Conservation (phyloP, 2,888 invertebrate genomes). For the Geotrupes spiniger region DNA sequence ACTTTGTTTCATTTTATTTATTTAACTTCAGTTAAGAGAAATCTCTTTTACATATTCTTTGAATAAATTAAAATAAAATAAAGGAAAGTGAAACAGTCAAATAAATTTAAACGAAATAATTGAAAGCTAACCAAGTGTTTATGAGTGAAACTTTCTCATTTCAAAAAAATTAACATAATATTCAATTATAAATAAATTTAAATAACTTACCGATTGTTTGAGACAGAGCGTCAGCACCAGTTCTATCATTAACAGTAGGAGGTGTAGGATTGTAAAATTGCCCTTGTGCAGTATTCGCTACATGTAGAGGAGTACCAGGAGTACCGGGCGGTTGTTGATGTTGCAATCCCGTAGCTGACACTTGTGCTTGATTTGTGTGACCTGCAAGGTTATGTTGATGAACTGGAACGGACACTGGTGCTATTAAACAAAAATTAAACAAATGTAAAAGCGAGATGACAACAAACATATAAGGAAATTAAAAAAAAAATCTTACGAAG, state of each 20-base stretch:
- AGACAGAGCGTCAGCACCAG: conserved; percentile 35
- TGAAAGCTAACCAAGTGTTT: too few relatives aligned
- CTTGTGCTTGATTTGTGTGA: conserved; percentile 39
- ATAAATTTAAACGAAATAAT: too few relatives aligned
- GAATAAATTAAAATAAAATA: too few relatives aligned
- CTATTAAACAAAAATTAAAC: conserved; percentile 30
- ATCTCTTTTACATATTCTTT: too few relatives aligned
- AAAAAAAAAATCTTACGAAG: conserved; percentile 60
- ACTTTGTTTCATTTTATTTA: too few relatives aligned
- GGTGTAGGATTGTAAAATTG: conserved; percentile 40
- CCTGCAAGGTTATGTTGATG: conserved; percentile 33
- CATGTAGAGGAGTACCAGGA: conserved; percentile 36
- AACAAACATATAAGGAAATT: conserved; percentile 14
- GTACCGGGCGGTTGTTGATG: conserved; percentile 32
- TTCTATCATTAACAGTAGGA: conserved; percentile 35
- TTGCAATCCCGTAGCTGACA: conserved; percentile 34
- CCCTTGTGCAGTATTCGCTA: conserved; percentile 34
- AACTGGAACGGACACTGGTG: conserved; percentile 20
- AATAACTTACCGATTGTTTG: conserved; percentile 35
- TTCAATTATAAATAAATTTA: not conserved
- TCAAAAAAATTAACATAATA: too few relatives aligned
- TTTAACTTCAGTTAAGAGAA: too few relatives aligned
- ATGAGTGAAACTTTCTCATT: too few relatives aligned
- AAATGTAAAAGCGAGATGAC: conserved; percentile 26
- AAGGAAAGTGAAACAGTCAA: too few relatives aligned